phyloP scores from a whole-genome alignment of 1,140 invertebrate species.

The Heliconius melpomene region DNA sequence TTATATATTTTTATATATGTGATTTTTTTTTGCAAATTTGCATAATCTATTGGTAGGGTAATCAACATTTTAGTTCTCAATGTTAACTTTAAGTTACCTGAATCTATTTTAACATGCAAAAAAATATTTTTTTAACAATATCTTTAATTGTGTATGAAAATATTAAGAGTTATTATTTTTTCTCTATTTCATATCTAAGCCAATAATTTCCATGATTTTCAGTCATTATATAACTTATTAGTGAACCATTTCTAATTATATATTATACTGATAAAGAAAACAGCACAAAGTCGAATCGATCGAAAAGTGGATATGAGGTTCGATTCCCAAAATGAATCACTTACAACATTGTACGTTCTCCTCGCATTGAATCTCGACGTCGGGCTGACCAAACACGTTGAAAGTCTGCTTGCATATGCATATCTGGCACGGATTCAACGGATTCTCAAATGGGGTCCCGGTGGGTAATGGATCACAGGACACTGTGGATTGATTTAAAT shows the following conservation, averaged over 20 bases:
- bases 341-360: slow-evolving; percentile 51
- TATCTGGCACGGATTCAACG: slow-evolving; percentile 66
- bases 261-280: background rate
- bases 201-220: no score
- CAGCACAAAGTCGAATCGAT: background rate
- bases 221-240: background rate
- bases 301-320: background rate
- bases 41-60: no score
- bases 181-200: no score
- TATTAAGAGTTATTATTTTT: background rate
- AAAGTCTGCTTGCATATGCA: slow-evolving; percentile 53
- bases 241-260: background rate
- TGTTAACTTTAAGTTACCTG: no score
- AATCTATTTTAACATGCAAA: no score
- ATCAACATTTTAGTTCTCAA: no score
- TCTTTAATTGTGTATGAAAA: background rate
- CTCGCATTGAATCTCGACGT: slow-evolving; percentile 51
- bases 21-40: background rate
- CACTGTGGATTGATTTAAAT: slow-evolving; percentile 40
- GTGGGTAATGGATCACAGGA: slow-evolving; percentile 60
- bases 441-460: slow-evolving; percentile 59
- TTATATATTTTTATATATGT: background rate
- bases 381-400: slow-evolving; percentile 42
- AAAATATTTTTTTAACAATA: background rate
- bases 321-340: slow-evolving; percentile 29